Evolutionary conservation across 2,113 vertebrate species (phyloP).

Genomic region (Percopsis transmontana): DNA sequence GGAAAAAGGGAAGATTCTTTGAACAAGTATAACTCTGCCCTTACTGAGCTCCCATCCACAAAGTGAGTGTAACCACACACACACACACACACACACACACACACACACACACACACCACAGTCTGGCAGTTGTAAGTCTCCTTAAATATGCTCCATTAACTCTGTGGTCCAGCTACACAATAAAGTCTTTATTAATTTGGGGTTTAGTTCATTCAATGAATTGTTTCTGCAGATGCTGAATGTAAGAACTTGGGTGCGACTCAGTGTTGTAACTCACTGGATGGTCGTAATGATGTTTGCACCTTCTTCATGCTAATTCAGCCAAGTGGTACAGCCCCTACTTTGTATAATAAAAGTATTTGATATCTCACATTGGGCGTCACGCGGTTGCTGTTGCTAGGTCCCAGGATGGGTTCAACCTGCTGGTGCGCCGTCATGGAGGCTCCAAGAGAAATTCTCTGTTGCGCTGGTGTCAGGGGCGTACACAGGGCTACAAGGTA

Average conservation of each 20-base stretch:
- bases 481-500: constrained; percentile 82
- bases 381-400: constrained; percentile 36
- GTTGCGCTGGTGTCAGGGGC: constrained; percentile 82
- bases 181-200: no score
- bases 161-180: no score
- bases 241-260: no score
- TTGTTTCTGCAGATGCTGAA: no score
- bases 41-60: constrained; percentile 66
- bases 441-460: constrained; percentile 83
- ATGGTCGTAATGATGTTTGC: no score
- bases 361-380: not conserved
- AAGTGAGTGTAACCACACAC: constrained; percentile 53
- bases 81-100: constrained; percentile 3
- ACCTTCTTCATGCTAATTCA: not conserved
- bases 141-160: not conserved
- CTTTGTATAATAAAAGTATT: not conserved
- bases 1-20: constrained; percentile 72
- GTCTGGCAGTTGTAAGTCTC: not conserved
- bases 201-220: no score
- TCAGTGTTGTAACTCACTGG: not conserved
- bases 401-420: constrained; percentile 77
- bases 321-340: not conserved
- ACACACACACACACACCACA: not conserved
- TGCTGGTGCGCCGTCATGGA: constrained; percentile 78
- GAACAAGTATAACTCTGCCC: constrained; percentile 69